These are phyloP conservation scores for Puntigrus tetrazona DNA, from an alignment of 2,113 vertebrate genomes.

Conservation along the genomic window DNA sequence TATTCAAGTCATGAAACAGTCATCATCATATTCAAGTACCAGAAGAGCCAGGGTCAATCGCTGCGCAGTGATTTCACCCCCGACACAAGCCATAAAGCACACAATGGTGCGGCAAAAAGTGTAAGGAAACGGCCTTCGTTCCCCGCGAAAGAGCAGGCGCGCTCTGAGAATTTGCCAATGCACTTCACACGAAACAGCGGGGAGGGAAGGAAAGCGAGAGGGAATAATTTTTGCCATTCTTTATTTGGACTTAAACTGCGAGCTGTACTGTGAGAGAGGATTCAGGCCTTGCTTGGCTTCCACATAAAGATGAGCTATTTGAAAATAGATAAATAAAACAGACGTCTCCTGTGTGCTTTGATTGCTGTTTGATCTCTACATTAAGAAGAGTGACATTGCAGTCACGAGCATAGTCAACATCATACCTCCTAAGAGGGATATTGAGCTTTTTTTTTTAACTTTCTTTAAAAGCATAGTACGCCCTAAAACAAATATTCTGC, in stretches of 20 bases:
- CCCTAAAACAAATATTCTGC: neutral
- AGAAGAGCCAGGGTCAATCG: conserved; percentile 81
- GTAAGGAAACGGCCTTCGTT: conserved; percentile 76
- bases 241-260: conserved; percentile 80
- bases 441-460: neutral
- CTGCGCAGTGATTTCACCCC: conserved; percentile 76
- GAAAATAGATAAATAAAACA: conserved; percentile 74
- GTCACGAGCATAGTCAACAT: conserved; percentile 7
- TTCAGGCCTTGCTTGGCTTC: conserved; percentile 72
- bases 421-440: neutral
- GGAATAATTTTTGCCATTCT: conserved; percentile 72
- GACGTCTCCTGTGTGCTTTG: conserved; percentile 65
- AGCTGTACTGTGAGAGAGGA: conserved; percentile 71
- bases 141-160: conserved; percentile 74
- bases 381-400: conserved; percentile 50
- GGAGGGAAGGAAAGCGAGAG: conserved; percentile 60
- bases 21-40: conserved; percentile 83
- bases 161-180: conserved; percentile 76
- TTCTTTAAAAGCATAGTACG: neutral
- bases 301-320: conserved; percentile 73
- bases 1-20: conserved; percentile 79
- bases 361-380: conserved; percentile 67
- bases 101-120: conserved; percentile 82
- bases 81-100: conserved; percentile 80
- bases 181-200: conserved; percentile 71